A percentile compares a stretch with the other conserved stretches of the same genome.
phyloP scores from a whole-genome alignment of 1,140 invertebrate species.

The Campoletis sonorensis region DNA sequence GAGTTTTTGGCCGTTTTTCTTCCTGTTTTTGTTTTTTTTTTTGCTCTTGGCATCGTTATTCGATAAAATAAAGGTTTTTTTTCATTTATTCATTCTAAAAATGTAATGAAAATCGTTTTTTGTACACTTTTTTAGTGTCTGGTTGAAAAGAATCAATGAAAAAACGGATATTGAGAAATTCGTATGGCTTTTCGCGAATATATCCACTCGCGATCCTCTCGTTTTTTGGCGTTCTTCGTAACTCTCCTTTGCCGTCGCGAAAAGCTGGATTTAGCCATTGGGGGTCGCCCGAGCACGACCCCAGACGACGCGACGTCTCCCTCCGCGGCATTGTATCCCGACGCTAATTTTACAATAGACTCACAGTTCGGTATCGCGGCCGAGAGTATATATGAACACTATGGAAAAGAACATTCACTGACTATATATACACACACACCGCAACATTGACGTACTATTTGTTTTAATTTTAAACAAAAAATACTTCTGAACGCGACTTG shows the following conservation, averaged over 20 bases:
- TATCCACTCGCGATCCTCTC: background rate
- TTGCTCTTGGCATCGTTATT: no score
- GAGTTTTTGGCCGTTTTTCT: conserved; percentile 56
- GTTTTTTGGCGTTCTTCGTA: conserved; percentile 8
- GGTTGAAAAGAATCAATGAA: background rate
- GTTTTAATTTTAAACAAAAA: background rate
- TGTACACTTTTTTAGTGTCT: background rate
- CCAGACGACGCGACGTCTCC: conserved; percentile 73
- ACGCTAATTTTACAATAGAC: conserved; percentile 76
- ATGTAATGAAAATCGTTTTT: background rate
- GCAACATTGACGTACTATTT: background rate
- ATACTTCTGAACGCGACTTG: background rate
- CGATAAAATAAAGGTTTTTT: background rate
- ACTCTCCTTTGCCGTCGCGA: conserved; percentile 15
- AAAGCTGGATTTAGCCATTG: conserved; percentile 69
- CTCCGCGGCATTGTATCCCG: conserved; percentile 73
- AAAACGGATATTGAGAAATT: background rate
- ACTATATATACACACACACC: background rate
- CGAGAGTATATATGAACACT: background rate
- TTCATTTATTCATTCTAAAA: background rate
- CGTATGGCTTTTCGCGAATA: background rate
- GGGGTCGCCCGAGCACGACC: conserved; percentile 70
- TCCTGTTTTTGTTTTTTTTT: no score
- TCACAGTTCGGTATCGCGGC: conserved; percentile 39
- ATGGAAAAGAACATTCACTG: background rate